Conservation (phyloP, 1,140 invertebrate genomes). For the Helicoverpa zea region DNA sequence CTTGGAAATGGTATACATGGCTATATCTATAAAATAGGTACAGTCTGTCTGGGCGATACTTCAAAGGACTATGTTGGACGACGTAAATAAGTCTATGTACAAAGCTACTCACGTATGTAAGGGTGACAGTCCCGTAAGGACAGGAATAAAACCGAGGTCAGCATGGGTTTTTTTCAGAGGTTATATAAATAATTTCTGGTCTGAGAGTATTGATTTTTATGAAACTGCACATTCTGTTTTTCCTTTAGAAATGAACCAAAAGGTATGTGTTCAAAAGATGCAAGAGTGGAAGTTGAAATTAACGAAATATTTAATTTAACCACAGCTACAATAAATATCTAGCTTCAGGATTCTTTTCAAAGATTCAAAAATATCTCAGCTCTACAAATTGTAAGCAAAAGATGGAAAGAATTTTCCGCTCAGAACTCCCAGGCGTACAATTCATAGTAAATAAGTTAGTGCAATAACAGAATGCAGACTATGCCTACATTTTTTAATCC, state of each 20-base stretch:
- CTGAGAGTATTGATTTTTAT: neutral
- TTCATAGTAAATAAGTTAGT: conserved; percentile 37
- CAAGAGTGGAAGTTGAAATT: neutral
- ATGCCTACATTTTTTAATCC: conserved; percentile 35
- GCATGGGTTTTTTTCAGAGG: neutral
- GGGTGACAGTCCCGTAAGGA: conserved; percentile 1
- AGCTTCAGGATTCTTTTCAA: neutral
- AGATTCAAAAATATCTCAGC: conserved; percentile 8
- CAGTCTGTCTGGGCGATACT: conserved; percentile 15
- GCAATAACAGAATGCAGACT: conserved; percentile 17
- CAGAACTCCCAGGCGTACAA: conserved; percentile 6
- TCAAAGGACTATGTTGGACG: conserved; percentile 38
- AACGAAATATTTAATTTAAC: neutral
- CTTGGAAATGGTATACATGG: neutral
- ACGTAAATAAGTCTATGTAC: conserved; percentile 38
- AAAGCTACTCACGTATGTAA: conserved; percentile 20
- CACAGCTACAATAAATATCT: neutral
- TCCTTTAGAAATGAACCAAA: too few relatives aligned
- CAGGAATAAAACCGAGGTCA: neutral
- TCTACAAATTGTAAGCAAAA: conserved; percentile 5
- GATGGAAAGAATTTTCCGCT: conserved; percentile 19
- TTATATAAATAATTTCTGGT: neutral
- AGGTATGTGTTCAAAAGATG: too few relatives aligned
- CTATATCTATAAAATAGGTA: neutral
- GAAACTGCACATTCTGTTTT: neutral